These are phyloP conservation scores for Antigone vipio DNA, from an alignment of 2,113 vertebrate genomes.

Conservation along the genomic window DNA sequence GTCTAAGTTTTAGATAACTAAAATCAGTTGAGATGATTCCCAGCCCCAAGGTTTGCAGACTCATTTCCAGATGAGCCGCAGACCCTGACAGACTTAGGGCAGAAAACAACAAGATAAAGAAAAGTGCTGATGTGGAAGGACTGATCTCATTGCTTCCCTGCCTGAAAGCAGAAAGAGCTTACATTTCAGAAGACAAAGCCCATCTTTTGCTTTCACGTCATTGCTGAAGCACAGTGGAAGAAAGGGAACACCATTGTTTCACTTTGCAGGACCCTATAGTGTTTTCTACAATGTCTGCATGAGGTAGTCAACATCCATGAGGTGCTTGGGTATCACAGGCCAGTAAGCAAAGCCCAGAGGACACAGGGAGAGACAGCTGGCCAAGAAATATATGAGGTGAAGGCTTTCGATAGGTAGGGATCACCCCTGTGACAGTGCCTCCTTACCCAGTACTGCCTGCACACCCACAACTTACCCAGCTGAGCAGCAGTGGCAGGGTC, in stretches of 20 bases:
- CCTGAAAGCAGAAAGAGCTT: conserved; percentile 6
- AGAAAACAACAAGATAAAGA: conserved; percentile 55
- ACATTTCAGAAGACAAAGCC: neutral
- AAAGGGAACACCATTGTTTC: neutral
- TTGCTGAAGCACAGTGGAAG: neutral
- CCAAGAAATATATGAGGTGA: neutral
- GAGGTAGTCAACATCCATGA: neutral
- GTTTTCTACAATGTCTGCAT: neutral
- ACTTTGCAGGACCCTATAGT: accelerated
- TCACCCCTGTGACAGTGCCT: neutral
- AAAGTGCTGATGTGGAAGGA: conserved; percentile 50
- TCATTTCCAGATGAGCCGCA: conserved; percentile 15
- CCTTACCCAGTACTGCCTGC: neutral
- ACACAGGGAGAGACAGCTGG: neutral
- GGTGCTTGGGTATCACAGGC: neutral
- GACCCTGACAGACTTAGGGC: conserved; percentile 38
- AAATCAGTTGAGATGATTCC: conserved; percentile 12
- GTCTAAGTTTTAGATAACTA: conserved; percentile 28
- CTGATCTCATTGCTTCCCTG: conserved; percentile 45
- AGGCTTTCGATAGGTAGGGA: neutral
- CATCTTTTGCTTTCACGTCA: neutral
- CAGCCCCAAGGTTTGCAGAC: conserved; percentile 44
- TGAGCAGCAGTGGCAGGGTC: neutral
- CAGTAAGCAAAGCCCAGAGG: neutral
- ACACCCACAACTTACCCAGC: neutral